phyloP scores from a whole-genome alignment of 2,797 vertebrate species.

The Amblyopsis hoosieri region DNA sequence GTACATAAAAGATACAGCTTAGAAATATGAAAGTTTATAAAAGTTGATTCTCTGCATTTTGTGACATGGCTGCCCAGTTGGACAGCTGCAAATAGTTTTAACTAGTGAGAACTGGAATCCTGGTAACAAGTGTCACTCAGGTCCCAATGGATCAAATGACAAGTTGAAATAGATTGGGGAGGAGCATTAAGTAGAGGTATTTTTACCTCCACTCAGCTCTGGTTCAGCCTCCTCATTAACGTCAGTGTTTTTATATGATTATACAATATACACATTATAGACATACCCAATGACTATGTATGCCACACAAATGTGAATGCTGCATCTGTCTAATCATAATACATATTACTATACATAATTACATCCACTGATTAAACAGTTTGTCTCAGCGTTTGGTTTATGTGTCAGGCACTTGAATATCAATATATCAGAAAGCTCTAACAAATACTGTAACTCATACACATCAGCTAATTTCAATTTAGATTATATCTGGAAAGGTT shows the following conservation, averaged over 20 bases:
- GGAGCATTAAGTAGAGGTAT: slow-evolving; percentile 53
- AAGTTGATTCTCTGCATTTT: slow-evolving; percentile 3
- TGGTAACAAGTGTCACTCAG: slow-evolving; percentile 61
- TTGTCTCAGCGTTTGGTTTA: no score
- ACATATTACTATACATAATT: no score
- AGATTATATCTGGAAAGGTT: background rate
- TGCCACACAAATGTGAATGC: no score
- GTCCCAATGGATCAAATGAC: slow-evolving; percentile 63
- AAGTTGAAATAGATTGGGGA: slow-evolving; percentile 52
- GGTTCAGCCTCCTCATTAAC: slow-evolving; percentile 26
- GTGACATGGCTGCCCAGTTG: slow-evolving; percentile 19
- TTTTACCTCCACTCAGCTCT: slow-evolving; percentile 55
- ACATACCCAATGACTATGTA: no score
- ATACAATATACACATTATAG: no score
- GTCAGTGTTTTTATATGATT: slow-evolving; percentile 4
- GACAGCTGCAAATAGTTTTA: slow-evolving; percentile 57
- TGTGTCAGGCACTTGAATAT: no score
- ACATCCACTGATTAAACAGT: no score
- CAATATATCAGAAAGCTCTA: no score
- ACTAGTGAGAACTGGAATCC: slow-evolving; percentile 43
- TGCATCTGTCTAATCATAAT: no score
- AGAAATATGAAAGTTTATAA: background rate
- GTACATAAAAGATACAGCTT: background rate
- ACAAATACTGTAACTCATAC: background rate
- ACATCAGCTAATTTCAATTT: background rate